Conservation (phyloP, 2,888 invertebrate genomes). For the Salticus scenicus region DNA sequence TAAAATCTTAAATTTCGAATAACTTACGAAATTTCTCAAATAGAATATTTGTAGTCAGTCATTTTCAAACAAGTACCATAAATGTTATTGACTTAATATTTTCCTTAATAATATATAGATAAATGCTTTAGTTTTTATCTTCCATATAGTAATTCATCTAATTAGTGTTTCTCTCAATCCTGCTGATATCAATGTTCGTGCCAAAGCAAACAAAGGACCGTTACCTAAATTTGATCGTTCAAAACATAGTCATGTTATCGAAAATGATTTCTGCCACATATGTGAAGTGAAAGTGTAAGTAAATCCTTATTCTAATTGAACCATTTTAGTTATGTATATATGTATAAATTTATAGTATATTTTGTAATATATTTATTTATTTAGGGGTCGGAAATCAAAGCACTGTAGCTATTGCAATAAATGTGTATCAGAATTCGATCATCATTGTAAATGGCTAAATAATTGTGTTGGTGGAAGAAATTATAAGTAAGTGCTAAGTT, state of each 20-base stretch:
- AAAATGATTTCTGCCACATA: conserved; percentile 93
- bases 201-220: conserved; percentile 78
- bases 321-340: not conserved
- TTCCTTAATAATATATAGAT: conserved; percentile 72
- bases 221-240: conserved; percentile 90
- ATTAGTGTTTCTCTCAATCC: conserved; percentile 90
- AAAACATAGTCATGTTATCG: conserved; percentile 94
- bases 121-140: conserved; percentile 81
- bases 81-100: not conserved
- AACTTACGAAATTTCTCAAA: too few species aligned
- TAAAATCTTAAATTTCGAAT: too few species aligned
- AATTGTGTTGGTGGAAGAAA: conserved; percentile 95
- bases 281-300: conserved; percentile 82
- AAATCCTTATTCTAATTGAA: not conserved
- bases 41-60: too few species aligned
- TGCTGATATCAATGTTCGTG: conserved; percentile 85
- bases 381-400: conserved; percentile 86
- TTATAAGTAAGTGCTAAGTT: conserved; percentile 79
- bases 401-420: conserved; percentile 98
- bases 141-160: conserved; percentile 85
- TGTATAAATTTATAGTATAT: not conserved
- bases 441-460: conserved; percentile 99
- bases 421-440: conserved; percentile 94
- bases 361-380: conserved; percentile 76
- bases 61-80: too few species aligned